Evolutionary conservation across 2,113 vertebrate species (phyloP).

Genomic region (Vanacampus margaritifer): DNA sequence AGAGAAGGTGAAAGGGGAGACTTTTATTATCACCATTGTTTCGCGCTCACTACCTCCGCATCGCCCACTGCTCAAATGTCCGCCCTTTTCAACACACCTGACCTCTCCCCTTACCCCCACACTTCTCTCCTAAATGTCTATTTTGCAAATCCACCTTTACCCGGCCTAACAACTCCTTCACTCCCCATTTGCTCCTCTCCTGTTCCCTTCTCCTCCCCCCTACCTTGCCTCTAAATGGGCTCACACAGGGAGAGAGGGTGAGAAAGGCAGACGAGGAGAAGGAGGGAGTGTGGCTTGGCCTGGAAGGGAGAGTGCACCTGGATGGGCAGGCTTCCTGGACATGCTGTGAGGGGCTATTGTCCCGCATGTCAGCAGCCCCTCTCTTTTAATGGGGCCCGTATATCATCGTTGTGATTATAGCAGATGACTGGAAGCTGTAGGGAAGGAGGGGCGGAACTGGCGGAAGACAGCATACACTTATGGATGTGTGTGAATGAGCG

Average conservation of each 20-base stretch:
- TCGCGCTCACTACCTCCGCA: slow-evolving; percentile 52
- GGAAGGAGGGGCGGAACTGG: slow-evolving; percentile 38
- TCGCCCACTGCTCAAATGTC: slow-evolving; percentile 75
- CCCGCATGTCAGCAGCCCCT: slow-evolving; percentile 68
- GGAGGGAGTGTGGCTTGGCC: slow-evolving; percentile 45
- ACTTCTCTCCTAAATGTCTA: slow-evolving; percentile 31
- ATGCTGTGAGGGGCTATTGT: slow-evolving; percentile 78
- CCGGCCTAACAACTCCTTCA: slow-evolving; percentile 33
- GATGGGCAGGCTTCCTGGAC: slow-evolving; percentile 68
- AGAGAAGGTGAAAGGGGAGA: slow-evolving; percentile 61
- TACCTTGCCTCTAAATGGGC: slow-evolving; percentile 50
- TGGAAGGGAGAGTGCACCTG: slow-evolving; percentile 70
- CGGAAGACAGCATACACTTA: slow-evolving; percentile 41
- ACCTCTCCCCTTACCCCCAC: slow-evolving; percentile 29
- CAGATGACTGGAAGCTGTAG: slow-evolving; percentile 62
- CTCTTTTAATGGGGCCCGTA: slow-evolving; percentile 71
- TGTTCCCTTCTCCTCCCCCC: slow-evolving; percentile 34
- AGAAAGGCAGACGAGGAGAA: slow-evolving; percentile 23
- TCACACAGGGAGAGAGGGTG: slow-evolving; percentile 36
- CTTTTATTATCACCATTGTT: slow-evolving; percentile 69
- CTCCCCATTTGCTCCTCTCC: slow-evolving; percentile 56
- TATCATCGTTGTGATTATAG: slow-evolving; percentile 70
- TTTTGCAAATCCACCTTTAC: slow-evolving; percentile 45
- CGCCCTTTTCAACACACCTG: slow-evolving; percentile 73
- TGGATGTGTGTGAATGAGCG: slow-evolving; percentile 36